phyloP scores from a whole-genome alignment of 2,888 invertebrate species.

The Hydropsyche betteni region DNA sequence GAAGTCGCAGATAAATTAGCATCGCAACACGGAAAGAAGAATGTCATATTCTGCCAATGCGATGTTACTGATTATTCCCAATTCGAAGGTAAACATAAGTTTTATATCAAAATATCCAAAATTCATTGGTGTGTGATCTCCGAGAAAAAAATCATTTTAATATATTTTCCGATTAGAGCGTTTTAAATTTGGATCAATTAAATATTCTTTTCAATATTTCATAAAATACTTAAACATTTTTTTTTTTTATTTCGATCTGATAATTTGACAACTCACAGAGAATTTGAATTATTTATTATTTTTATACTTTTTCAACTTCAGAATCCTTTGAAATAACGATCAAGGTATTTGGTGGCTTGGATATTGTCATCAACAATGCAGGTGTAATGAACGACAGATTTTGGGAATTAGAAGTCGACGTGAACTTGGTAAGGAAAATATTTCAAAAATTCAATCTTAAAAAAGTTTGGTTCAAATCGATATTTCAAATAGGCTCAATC shows the following conservation, averaged over 20 bases:
- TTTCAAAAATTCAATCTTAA: not conserved
- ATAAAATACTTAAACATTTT: no score
- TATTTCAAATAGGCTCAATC: no score
- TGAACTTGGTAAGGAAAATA: conserved; percentile 72
- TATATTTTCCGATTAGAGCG: not conserved
- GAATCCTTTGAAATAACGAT: conserved; percentile 79
- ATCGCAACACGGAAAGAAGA: conserved; percentile 73
- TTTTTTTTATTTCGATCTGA: no score
- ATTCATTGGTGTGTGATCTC: no score
- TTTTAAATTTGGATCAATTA: not conserved
- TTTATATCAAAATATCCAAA: no score
- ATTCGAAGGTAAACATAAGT: conserved; percentile 70
- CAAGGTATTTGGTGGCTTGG: conserved; percentile 75
- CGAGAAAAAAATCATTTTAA: no score
- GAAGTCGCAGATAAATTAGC: conserved; percentile 72
- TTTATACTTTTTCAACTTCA: conserved; percentile 56
- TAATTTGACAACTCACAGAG: no score
- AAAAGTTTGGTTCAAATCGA: no score
- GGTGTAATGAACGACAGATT: conserved; percentile 81
- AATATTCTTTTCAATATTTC: no score
- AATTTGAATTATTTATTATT: conserved; percentile 5
- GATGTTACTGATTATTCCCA: conserved; percentile 83
- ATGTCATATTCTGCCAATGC: conserved; percentile 76
- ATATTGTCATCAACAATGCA: conserved; percentile 83
- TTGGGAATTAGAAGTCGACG: conserved; percentile 80